These are phyloP conservation scores for Troilus luridus DNA, from an alignment of 2,888 invertebrate species.

Conservation along the genomic window DNA sequence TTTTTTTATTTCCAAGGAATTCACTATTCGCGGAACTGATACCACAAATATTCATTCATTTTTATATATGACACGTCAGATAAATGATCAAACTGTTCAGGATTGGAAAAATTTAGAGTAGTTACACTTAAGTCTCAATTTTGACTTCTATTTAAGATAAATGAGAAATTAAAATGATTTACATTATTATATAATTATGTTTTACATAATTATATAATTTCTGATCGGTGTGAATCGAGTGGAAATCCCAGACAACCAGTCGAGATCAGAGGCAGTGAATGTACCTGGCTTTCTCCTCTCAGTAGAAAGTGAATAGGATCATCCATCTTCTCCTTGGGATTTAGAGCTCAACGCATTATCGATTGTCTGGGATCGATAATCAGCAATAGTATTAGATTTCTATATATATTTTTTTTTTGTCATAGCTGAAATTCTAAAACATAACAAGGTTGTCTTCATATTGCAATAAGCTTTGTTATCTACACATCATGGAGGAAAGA, in stretches of 20 bases:
- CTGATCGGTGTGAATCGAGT: not conserved
- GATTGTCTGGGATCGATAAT: not conserved
- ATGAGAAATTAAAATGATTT: not conserved
- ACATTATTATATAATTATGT: not conserved
- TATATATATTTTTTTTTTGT: not conserved
- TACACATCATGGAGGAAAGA: too few relatives aligned
- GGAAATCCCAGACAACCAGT: not conserved
- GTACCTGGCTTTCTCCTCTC: not conserved
- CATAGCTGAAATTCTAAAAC: not conserved
- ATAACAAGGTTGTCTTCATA: not conserved
- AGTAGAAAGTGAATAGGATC: conserved; percentile 32
- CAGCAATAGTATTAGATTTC: not conserved
- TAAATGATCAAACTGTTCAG: not conserved
- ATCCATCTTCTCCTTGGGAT: not conserved
- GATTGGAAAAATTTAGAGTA: too few relatives aligned
- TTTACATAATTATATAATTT: not conserved
- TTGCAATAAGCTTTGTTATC: too few relatives aligned
- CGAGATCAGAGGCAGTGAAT: not conserved
- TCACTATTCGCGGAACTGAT: too few relatives aligned
- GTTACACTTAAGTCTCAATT: not conserved
- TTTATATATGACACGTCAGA: not conserved
- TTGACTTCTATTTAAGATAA: not conserved
- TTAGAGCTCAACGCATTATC: not conserved
- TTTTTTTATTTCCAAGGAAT: too few relatives aligned
- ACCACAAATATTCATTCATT: too few relatives aligned